Conservation (phyloP, 2,797 vertebrate genomes). For the Salmo trutta region DNA sequence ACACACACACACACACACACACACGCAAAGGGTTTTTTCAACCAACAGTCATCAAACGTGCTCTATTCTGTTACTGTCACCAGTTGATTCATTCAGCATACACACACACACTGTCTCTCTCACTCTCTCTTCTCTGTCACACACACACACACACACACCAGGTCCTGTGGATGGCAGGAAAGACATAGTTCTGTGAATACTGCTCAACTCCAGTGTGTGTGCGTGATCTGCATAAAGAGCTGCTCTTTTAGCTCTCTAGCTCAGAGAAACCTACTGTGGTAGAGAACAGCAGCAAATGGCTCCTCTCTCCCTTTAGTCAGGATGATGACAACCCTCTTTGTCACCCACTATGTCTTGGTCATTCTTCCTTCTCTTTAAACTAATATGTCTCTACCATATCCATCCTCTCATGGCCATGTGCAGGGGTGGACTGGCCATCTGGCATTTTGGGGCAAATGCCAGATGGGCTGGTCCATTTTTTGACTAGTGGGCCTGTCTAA, state of each 20-base stretch:
- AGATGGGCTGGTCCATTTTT: too few relatives aligned
- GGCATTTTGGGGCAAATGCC: too few relatives aligned
- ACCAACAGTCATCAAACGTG: conserved; percentile 39
- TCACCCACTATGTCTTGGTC: background rate
- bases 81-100: conserved; percentile 25
- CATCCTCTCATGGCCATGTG: too few relatives aligned
- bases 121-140: conserved; percentile 4
- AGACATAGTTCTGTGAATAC: conserved; percentile 6
- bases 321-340: conserved; percentile 7
- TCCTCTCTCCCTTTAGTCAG: background rate
- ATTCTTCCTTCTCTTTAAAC: conserved; percentile 10
- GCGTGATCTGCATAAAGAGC: conserved; percentile 12
- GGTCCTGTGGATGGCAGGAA: conserved; percentile 31
- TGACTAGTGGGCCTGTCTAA: too few relatives aligned
- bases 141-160: background rate
- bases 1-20: background rate
- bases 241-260: background rate
- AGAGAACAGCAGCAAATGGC: conserved; percentile 21
- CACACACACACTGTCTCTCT: background rate
- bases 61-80: conserved; percentile 18
- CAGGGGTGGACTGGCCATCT: too few relatives aligned
- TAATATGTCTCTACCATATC: background rate
- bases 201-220: conserved; percentile 3
- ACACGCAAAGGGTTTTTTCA: conserved; percentile 26
- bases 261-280: conserved; percentile 29